Conservation (phyloP, 2,888 invertebrate genomes). For the Oeneis ivallda region DNA sequence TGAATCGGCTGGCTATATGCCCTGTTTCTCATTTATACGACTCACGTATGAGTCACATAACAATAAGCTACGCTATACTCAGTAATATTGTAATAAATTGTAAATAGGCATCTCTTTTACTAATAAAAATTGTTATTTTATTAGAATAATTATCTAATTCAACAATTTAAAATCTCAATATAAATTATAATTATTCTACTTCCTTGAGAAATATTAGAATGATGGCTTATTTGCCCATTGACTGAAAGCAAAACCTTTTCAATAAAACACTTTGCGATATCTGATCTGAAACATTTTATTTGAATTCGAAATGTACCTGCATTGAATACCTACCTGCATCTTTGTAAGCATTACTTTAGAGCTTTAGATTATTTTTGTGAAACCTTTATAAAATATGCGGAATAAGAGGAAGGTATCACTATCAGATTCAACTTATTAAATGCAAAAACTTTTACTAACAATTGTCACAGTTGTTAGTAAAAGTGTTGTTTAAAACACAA, state of each 20-base stretch:
- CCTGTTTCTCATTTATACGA: constrained; percentile 54
- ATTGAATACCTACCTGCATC: too few species aligned
- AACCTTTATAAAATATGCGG: too few species aligned
- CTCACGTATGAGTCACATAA: constrained; percentile 45
- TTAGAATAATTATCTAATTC: constrained; percentile 25
- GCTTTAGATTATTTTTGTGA: too few species aligned
- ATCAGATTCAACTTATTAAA: too few species aligned
- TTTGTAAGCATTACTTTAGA: too few species aligned
- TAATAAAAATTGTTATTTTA: constrained; percentile 33
- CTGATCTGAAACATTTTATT: too few species aligned
- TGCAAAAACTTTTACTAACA: too few species aligned
- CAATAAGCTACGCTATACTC: constrained; percentile 51
- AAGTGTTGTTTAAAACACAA: too few species aligned
- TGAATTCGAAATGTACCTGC: too few species aligned
- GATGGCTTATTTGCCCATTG: neutral
- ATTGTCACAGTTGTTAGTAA: too few species aligned
- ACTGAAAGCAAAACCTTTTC: neutral
- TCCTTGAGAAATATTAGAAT: neutral
- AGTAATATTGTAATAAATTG: constrained; percentile 66
- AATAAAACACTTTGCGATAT: neutral
- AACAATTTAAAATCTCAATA: constrained; percentile 1
- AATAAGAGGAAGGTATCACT: too few species aligned
- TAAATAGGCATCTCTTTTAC: constrained; percentile 57
- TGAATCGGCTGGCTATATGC: constrained; percentile 46
- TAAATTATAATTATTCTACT: neutral